Evolutionary conservation across 92 coral and sea anemone species (phyloP).

Genomic region (Hydrozoanthus gracilis): DNA sequence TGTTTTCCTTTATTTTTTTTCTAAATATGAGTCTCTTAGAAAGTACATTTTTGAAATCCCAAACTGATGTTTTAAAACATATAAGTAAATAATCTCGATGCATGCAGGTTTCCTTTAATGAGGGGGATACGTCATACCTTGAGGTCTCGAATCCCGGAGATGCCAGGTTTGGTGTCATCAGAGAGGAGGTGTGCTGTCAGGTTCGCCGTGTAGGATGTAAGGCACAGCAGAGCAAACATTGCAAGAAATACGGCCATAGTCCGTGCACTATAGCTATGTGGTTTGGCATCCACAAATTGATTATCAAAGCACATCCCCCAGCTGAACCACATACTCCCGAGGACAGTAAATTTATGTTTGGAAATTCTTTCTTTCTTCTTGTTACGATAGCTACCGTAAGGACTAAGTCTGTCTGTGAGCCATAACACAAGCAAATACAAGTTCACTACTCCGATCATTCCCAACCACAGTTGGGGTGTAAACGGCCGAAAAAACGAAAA

Average conservation of each 20-base stretch:
- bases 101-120: no score
- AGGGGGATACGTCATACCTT: constrained; percentile 58
- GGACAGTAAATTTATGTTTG: constrained; percentile 63
- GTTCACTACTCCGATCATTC: constrained; percentile 80
- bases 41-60: no score
- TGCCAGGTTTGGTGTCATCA: constrained; percentile 84
- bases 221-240: constrained; percentile 79
- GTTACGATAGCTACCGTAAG: constrained; percentile 67
- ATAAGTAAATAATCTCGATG: no score
- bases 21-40: no score
- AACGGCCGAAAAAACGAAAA: constrained; percentile 83
- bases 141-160: constrained; percentile 86
- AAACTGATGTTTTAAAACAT: no score
- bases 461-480: constrained; percentile 76
- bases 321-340: constrained; percentile 90
- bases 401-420: constrained; percentile 78
- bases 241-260: constrained; percentile 86
- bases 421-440: constrained; percentile 69
- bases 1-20: no score
- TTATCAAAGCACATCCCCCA: constrained; percentile 95
- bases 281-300: constrained; percentile 78
- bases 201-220: constrained; percentile 91
- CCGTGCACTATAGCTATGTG: constrained; percentile 78
- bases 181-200: constrained; percentile 88
- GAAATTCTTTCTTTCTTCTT: constrained; percentile 30